Percentiles rank a stretch among this genome's conserved stretches.
Conservation (phyloP, 2,797 vertebrate genomes). For the Rhyacichthys aspro region DNA sequence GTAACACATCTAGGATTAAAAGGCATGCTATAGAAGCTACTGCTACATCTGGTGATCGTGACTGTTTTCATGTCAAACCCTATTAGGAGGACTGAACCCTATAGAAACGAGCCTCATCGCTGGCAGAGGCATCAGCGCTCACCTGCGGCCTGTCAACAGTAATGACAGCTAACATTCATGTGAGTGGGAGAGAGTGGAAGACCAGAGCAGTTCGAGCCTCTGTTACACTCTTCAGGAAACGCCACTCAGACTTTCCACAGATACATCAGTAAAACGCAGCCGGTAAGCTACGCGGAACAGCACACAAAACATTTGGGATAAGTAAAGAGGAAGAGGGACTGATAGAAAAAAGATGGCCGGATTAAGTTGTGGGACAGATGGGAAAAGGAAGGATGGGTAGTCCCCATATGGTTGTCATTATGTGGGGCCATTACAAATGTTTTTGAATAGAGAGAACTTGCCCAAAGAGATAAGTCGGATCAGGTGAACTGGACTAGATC, state of each 20-base stretch:
- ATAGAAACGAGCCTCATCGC: slow-evolving; percentile 34
- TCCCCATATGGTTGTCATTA: slow-evolving; percentile 66
- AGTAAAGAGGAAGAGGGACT: slow-evolving; percentile 26
- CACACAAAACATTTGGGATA: slow-evolving; percentile 25
- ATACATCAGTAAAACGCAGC: slow-evolving; percentile 35
- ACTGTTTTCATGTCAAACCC: slow-evolving; percentile 8
- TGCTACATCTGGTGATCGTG: slow-evolving; percentile 40
- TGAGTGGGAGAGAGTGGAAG: slow-evolving; percentile 46
- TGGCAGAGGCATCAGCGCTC: slow-evolving; percentile 54
- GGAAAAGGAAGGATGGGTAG: slow-evolving; percentile 18
- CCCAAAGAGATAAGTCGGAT: slow-evolving; percentile 14
- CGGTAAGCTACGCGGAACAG: slow-evolving; percentile 6
- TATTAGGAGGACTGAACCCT: slow-evolving; percentile 37
- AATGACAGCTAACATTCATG: slow-evolving; percentile 64
- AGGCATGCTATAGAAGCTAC: slow-evolving; percentile 38
- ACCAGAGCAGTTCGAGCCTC: slow-evolving; percentile 37
- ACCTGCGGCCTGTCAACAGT: slow-evolving; percentile 63
- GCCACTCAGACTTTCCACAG: slow-evolving; percentile 58
- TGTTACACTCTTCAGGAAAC: slow-evolving; percentile 28
- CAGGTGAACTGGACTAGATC: slow-evolving; percentile 13
- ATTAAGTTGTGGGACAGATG: slow-evolving; percentile 50
- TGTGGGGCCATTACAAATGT: slow-evolving; percentile 5
- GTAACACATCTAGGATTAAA: slow-evolving; percentile 15
- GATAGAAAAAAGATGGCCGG: slow-evolving; percentile 52
- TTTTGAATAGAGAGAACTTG: slow-evolving; percentile 7